Percentiles rank a stretch among this genome's conserved stretches.
These are phyloP conservation scores for Helicorthomorpha holstii DNA, from an alignment of 1,140 invertebrate genomes.

Conservation along the genomic window DNA sequence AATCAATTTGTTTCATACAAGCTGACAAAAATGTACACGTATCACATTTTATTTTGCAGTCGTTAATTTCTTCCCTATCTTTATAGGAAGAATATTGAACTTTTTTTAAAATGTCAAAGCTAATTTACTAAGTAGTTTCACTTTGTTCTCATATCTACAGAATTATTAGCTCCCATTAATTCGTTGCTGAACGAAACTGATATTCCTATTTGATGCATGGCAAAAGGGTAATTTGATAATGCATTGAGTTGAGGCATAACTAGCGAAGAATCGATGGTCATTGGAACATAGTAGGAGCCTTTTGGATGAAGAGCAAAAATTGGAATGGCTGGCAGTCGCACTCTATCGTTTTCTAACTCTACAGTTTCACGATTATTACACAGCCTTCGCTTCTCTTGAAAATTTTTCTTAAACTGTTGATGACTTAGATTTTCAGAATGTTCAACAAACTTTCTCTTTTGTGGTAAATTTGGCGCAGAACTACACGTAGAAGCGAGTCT, in stretches of 20 bases:
- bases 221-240: constrained; percentile 25
- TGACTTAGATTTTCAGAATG: neutral
- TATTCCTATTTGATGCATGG: constrained; percentile 77
- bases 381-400: neutral
- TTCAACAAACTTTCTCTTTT: constrained; percentile 12
- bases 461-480: constrained; percentile 12
- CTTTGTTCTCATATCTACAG: no score
- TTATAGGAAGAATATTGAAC: no score
- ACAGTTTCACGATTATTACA: neutral
- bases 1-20: no score
- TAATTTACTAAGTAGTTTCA: no score
- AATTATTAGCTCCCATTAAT: no score
- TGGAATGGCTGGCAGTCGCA: constrained; percentile 33
- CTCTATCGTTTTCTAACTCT: neutral
- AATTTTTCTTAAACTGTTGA: neutral
- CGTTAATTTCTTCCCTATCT: no score
- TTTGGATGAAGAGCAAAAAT: constrained; percentile 65
- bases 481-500: neutral
- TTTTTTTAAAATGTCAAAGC: no score
- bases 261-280: constrained; percentile 62
- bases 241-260: constrained; percentile 48
- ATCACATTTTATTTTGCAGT: no score
- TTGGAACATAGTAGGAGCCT: constrained; percentile 77
- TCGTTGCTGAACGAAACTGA: constrained; percentile 54
- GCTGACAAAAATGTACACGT: no score